A percentile compares a stretch with the other conserved stretches of the same genome.
Conservation (phyloP, 1,140 invertebrate genomes). For the Antheraea pernyi region DNA sequence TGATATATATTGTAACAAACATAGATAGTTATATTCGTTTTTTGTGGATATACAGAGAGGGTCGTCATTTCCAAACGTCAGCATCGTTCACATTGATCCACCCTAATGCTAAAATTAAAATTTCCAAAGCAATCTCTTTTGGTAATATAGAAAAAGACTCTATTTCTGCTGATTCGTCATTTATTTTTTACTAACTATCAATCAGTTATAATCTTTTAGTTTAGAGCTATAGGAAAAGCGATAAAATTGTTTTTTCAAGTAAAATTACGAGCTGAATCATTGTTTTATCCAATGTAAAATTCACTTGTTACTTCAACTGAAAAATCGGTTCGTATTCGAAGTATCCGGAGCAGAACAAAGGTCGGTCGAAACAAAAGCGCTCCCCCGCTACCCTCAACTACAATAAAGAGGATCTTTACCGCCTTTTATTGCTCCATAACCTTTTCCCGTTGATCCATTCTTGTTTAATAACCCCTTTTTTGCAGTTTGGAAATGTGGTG, state of each 20-base stretch:
- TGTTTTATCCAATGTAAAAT: constrained; percentile 20
- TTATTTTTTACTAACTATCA: no score
- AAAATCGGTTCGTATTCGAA: constrained; percentile 50
- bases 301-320: constrained; percentile 41
- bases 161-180: no score
- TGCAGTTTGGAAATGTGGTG: constrained; percentile 32
- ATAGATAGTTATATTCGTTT: no score
- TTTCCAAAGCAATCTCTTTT: no score
- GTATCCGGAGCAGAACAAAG: constrained; percentile 44
- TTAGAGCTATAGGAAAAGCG: not conserved
- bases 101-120: no score
- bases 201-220: no score
- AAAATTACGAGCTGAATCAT: not conserved
- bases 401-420: constrained; percentile 48
- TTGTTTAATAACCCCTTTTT: constrained; percentile 52
- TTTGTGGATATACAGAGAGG: no score
- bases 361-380: constrained; percentile 41
- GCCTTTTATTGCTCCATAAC: constrained; percentile 51
- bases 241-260: not conserved
- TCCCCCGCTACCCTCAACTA: constrained; percentile 32
- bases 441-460: constrained; percentile 55
- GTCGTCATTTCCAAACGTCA: no score
- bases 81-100: no score
- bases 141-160: no score
- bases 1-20: no score